Percentiles rank a stretch among this genome's conserved stretches.
phyloP scores from a whole-genome alignment of 2,113 vertebrate species.

The Stictonetta naevosa region DNA sequence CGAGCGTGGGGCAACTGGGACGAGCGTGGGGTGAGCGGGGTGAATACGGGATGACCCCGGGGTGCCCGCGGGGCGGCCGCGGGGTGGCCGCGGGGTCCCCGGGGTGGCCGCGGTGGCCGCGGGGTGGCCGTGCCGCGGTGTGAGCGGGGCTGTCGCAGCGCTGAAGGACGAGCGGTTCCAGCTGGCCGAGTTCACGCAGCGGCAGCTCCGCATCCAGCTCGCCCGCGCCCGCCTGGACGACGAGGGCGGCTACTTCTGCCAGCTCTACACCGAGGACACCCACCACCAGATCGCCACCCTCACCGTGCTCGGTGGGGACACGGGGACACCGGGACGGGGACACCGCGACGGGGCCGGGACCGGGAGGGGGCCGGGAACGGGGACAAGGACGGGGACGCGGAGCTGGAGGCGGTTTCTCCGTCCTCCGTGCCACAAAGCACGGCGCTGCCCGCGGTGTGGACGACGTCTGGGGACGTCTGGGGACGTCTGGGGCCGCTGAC shows the following conservation, averaged over 20 bases:
- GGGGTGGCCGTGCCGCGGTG: background rate
- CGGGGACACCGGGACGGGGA: too few species aligned
- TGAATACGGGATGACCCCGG: too few species aligned
- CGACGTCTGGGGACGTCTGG: too few species aligned
- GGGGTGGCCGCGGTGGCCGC: too few species aligned
- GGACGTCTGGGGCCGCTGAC: background rate
- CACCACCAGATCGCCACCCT: constrained; percentile 93
- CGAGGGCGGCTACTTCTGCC: constrained; percentile 93
- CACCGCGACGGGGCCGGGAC: too few species aligned
- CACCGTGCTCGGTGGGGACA: constrained; percentile 78
- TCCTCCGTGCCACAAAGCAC: too few species aligned
- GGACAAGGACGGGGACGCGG: too few species aligned
- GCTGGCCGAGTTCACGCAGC: constrained; percentile 87
- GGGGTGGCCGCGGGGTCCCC: background rate
- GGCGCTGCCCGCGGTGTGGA: background rate
- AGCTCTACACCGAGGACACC: constrained; percentile 90
- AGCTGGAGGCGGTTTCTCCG: background rate
- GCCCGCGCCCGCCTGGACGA: constrained; percentile 88
- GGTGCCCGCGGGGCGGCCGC: background rate
- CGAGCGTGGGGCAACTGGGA: too few species aligned
- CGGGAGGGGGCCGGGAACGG: too few species aligned
- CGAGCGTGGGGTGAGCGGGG: too few species aligned
- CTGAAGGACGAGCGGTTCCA: constrained; percentile 93
- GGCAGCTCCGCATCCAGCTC: constrained; percentile 85
- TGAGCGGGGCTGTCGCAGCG: constrained; percentile 66